Base-by-base conservation (phyloP, 2,797 vertebrate genomes). In the Malacoraja senta region DNA sequence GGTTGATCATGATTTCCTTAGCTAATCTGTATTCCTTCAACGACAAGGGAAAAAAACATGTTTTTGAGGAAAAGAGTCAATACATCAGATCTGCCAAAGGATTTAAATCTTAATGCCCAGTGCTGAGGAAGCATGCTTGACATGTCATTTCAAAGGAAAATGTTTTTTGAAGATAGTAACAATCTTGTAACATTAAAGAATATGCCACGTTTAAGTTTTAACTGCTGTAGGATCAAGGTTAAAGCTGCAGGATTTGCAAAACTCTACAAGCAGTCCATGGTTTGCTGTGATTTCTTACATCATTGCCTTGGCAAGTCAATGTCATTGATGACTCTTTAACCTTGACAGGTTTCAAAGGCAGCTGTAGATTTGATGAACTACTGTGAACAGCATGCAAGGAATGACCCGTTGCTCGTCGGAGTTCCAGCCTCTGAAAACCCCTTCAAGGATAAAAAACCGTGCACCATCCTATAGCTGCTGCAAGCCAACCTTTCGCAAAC, bases 291-390 rank as follows among this genome's bases (percentile, higher is more conserved):
- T 92, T 24, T 92, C 13, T 92, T 92, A 53, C 71, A 58, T 92
- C 90, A 92, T 92, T 92, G 68, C 65, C 68, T 53, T 44, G 90
- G 71, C 38, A 53, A 74, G 10, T 76, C 35, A 53, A 92, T 76
- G 90, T 76, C 90, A 92, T n/a, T 74, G 90, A 92, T 76, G 71
- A 92, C 38, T 92, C 38, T 92, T 92, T 76, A 91, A 92, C 71
- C 90, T 92, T 76, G 71, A 92, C 90, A 92, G 90, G 90, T 92
- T 74, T 92, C 90, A 92, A 92, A 92, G 90, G 90, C 90, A 76
- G 90, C 90, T 53, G 90, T 92, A 74, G 90, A 92, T 92, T 92
- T 92, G 90, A 92, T 92, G 90, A 92, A 92, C 90, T 92, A 92
- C 90, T 92, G 90, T 72, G 90, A 92, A 63, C 90, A 92, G 38